Conservation (phyloP, 1,140 invertebrate species). For the Drosophila kohkoa region DNA sequence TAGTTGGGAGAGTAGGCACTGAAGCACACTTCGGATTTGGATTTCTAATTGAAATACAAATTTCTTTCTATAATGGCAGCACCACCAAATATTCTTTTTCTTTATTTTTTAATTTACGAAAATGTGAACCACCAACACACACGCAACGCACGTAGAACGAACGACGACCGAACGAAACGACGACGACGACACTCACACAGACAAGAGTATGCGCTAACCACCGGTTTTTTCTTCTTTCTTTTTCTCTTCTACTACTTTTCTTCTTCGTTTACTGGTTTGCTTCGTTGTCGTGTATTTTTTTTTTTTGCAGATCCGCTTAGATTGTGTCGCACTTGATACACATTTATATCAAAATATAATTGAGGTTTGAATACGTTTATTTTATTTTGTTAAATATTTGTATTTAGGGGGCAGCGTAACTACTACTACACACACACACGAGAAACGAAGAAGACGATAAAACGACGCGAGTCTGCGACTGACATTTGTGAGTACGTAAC, state of each 20-base stretch:
- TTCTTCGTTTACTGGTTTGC: constrained; percentile 51
- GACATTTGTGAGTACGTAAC: constrained; percentile 65
- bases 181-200: constrained; percentile 60
- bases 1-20: constrained; percentile 44
- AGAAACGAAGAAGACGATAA: constrained; percentile 52
- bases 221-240: constrained; percentile 76
- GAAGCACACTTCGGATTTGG: constrained; percentile 58
- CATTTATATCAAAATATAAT: constrained; percentile 22
- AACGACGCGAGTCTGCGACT: constrained; percentile 70
- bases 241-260: constrained; percentile 62
- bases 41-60: constrained; percentile 28
- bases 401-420: constrained; percentile 42
- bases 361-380: constrained; percentile 15
- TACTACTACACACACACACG: constrained; percentile 55
- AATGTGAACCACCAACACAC: constrained; percentile 65
- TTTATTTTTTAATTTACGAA: constrained; percentile 58
- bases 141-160: constrained; percentile 39
- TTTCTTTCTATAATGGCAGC: constrained; percentile 61
- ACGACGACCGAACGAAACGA: constrained; percentile 44
- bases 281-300: constrained; percentile 47
- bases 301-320: constrained; percentile 32
- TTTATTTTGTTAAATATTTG: constrained; percentile 25
- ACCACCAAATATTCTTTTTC: constrained; percentile 38
- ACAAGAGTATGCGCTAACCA: constrained; percentile 70
- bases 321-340: constrained; percentile 34